Conservation (phyloP, 2,888 invertebrate genomes). For the Xiphydria camelus region DNA sequence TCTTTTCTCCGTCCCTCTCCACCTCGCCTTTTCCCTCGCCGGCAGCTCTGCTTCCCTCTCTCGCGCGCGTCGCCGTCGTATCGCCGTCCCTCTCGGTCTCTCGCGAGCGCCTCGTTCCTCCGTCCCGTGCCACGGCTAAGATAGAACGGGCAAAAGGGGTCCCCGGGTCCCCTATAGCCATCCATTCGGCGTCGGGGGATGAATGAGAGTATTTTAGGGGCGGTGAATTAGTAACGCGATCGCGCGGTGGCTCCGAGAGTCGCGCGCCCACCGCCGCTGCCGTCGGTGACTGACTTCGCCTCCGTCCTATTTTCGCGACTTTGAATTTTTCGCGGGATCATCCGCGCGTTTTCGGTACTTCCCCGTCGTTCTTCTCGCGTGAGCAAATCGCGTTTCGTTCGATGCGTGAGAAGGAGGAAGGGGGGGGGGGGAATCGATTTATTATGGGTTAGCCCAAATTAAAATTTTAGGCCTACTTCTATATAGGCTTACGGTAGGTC, state of each 20-base stretch:
- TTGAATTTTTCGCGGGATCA: conserved; percentile 26
- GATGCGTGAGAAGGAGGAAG: too few species aligned
- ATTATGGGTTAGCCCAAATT: too few species aligned
- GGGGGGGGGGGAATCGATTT: too few species aligned
- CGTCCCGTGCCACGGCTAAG: conserved; percentile 14
- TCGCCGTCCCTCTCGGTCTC: neutral
- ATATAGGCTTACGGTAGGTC: too few species aligned
- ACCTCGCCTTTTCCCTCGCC: conserved; percentile 7
- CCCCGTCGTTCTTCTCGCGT: too few species aligned
- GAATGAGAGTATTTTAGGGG: conserved; percentile 41
- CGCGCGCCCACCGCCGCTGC: too few species aligned
- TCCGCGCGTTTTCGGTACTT: too few species aligned
- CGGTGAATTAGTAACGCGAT: conserved; percentile 43
- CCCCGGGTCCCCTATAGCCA: conserved; percentile 20
- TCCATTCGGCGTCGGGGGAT: conserved; percentile 27
- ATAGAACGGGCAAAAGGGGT: conserved; percentile 15
- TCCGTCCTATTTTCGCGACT: conserved; percentile 28
- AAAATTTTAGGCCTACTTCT: too few species aligned
- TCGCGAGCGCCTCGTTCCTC: neutral
- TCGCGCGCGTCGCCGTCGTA: conserved; percentile 6
- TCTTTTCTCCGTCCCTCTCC: conserved; percentile 17
- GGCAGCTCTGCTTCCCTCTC: neutral
- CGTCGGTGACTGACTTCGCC: too few species aligned
- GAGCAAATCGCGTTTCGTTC: too few species aligned
- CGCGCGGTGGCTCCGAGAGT: conserved; percentile 24